These are phyloP conservation scores for Elaeidobius kamerunicus DNA, from an alignment of 2,888 invertebrate species.

Conservation along the genomic window DNA sequence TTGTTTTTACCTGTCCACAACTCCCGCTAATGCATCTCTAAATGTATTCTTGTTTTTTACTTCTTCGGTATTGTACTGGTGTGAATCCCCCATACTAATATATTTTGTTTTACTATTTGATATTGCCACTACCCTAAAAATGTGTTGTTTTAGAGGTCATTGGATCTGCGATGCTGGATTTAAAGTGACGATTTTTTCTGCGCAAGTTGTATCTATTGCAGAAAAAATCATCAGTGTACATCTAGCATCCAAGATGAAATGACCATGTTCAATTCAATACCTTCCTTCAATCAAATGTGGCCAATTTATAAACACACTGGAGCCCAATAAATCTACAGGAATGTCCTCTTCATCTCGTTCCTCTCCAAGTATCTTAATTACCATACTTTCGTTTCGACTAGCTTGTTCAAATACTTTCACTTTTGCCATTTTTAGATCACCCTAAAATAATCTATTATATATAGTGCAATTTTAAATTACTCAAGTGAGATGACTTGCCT, in stretches of 20 bases:
- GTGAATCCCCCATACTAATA: constrained; percentile 48
- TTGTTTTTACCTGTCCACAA: constrained; percentile 23
- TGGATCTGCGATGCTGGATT: no score
- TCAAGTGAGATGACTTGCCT: no score
- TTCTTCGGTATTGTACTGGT: constrained; percentile 49
- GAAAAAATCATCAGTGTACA: no score
- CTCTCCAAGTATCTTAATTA: constrained; percentile 61
- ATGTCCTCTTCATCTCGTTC: constrained; percentile 44
- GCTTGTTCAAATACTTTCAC: constrained; percentile 88
- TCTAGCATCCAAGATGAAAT: no score
- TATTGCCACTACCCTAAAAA: constrained; percentile 59
- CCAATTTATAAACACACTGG: constrained; percentile 82
- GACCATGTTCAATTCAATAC: constrained; percentile 49
- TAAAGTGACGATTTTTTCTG: no score
- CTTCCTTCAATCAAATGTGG: constrained; percentile 87
- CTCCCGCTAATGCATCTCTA: constrained; percentile 8
- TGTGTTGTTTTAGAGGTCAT: no score
- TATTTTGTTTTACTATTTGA: constrained; percentile 56
- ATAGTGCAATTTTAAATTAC: no score
- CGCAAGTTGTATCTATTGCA: no score
- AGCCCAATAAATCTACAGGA: constrained; percentile 61
- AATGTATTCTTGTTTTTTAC: constrained; percentile 12
- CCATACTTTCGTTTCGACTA: constrained; percentile 79
- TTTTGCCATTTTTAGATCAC: constrained; percentile 59
- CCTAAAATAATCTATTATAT: no score